Base-by-base conservation (phyloP, 2,113 vertebrate genomes). In the Lepus timidus region DNA sequence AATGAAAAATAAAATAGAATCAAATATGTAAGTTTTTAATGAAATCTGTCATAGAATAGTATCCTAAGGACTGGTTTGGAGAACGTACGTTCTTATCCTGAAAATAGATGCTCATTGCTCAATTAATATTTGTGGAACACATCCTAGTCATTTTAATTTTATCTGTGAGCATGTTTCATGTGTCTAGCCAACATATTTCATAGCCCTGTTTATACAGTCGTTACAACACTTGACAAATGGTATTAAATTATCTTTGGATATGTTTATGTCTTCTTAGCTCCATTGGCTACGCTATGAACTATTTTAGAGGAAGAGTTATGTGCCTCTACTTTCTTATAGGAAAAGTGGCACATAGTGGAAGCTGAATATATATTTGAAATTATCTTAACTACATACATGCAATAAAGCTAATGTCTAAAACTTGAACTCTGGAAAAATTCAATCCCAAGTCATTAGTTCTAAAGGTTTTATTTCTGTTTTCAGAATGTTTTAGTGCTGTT, bases 391-490 rank as follows among this genome's bases (percentile, higher is more conserved):
- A 29, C 86, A 9, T 19, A 67, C 62, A 49, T 55, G 10, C 2
- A 73, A 8, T 68, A 64, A 92, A 85, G 27, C 20, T 76, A 52
- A 88, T 85, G 61, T 27, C 39, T 93, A 76, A 73, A 68, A 81
- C 31, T 75, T 74, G 8, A 87, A 89, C 6, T 93, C 44, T 61
- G 44, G 20, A 83, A 84, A 89, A 81, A 83, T 75, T 70, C 20
- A 52, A 17, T 73, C 44, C 39, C 29, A 51, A 49, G 6, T 75
- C 33, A 82, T 36, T 51, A 67, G 33, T 86, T 94, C 2, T 23
- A 55, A 82, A 65, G 14, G 61, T 51, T 88, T 88, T 90, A 79
- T 81, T 90, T 95, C n/a, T 52, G 49, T n/a, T 94, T 68, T 88
- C 8, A 85, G 95, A 90, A 49, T 93, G 36, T 71, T 55, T 91